These are phyloP conservation scores for Neogale vison DNA, from an alignment of 2,113 vertebrate species.

Conservation along the genomic window DNA sequence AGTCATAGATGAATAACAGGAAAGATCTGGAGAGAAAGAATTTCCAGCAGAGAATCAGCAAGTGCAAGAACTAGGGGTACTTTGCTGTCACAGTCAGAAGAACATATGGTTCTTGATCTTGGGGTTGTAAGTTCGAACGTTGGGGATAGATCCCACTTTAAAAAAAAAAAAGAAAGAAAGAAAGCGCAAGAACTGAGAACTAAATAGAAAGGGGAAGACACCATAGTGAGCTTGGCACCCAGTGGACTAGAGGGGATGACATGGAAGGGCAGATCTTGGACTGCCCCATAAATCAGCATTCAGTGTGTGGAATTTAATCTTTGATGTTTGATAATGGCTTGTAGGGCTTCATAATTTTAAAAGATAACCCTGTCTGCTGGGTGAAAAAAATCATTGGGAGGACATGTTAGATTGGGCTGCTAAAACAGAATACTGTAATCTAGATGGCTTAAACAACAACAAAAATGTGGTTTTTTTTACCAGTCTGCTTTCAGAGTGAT, in stretches of 20 bases:
- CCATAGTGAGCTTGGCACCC: accelerated
- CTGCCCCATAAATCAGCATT: not conserved
- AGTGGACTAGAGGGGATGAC: not conserved
- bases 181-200: not conserved
- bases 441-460: not conserved
- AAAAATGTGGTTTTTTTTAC: not conserved
- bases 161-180: not conserved
- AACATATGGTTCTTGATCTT: not conserved
- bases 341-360: not conserved
- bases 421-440: not conserved
- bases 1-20: not conserved
- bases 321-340: not conserved
- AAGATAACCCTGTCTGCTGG: not conserved
- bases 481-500: too few species aligned
- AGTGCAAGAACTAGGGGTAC: not conserved
- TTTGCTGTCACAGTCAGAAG: not conserved
- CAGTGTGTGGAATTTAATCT: not conserved
- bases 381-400: not conserved
- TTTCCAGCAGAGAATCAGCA: not conserved
- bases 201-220: not conserved
- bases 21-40: not conserved
- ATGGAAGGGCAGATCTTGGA: not conserved
- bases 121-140: not conserved
- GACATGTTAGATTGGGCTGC: not conserved
- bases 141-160: not conserved